Percentiles rank a stretch among this genome's conserved stretches.
phyloP scores from a whole-genome alignment of 2,888 invertebrate genomes.

The Stenotaenia linearis region DNA sequence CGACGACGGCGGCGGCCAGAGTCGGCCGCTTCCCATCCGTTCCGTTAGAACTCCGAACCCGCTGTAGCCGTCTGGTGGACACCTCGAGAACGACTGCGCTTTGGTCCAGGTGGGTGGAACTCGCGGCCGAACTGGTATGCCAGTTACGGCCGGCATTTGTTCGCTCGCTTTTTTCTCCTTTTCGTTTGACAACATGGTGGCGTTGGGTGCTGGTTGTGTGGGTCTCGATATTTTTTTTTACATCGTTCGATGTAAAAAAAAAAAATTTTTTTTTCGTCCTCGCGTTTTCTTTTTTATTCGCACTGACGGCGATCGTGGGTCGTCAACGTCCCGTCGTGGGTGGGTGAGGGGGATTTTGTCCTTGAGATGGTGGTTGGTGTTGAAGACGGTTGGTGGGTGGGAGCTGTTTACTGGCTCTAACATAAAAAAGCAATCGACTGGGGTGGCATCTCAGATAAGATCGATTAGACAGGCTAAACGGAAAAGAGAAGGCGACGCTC shows the following conservation, averaged over 20 bases:
- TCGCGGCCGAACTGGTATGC: not conserved
- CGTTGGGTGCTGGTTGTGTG: not conserved
- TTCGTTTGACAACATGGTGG: constrained; percentile 10
- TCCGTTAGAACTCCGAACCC: constrained; percentile 14
- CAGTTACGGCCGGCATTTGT: not conserved
- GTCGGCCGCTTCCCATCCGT: constrained; percentile 3
- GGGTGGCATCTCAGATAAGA: constrained; percentile 19
- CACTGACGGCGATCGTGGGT: not conserved
- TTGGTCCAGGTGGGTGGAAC: constrained; percentile 8
- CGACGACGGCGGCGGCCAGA: constrained; percentile 7
- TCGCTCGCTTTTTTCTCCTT: not conserved
- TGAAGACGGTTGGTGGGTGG: constrained; percentile 15
- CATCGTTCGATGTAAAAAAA: not conserved
- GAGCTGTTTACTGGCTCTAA: constrained; percentile 19
- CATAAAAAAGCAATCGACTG: constrained; percentile 19
- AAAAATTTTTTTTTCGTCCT: not conserved
- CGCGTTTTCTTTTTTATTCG: not conserved
- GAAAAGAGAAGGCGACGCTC: constrained; percentile 15
- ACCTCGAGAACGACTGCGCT: constrained; percentile 15
- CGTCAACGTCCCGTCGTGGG: not conserved
- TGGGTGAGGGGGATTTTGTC: not conserved
- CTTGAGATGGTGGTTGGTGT: constrained; percentile 1
- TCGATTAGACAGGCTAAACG: constrained; percentile 19
- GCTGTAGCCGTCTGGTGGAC: constrained; percentile 19
- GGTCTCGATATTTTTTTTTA: not conserved